Evolutionary conservation across 1,140 invertebrate genomes (phyloP).

Genomic region (Dreissena rostriformis): DNA sequence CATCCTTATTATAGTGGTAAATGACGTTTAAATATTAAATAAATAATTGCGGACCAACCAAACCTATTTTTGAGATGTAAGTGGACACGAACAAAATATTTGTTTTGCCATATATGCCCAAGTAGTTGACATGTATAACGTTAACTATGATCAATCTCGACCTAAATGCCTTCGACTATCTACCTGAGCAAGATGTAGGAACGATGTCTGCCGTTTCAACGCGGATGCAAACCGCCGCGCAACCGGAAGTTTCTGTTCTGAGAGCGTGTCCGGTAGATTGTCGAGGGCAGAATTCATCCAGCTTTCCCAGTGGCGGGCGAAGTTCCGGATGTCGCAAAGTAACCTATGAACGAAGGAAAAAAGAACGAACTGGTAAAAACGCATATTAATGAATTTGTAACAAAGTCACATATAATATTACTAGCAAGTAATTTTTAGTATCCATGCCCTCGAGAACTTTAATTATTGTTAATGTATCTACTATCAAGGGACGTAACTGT

Average conservation of each 20-base stretch:
- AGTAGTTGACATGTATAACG: conserved; percentile 76
- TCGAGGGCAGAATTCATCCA: conserved; percentile 78
- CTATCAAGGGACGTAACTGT: too few species aligned
- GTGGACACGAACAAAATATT: too few species aligned
- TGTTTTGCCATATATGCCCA: conserved; percentile 69
- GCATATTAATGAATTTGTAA: neutral
- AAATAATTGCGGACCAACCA: too few species aligned
- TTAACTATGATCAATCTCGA: conserved; percentile 78
- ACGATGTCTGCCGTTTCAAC: conserved; percentile 78
- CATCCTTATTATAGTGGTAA: too few species aligned
- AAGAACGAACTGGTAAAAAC: neutral
- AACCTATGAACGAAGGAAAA: conserved; percentile 67
- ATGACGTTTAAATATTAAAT: too few species aligned
- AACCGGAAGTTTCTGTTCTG: conserved; percentile 74
- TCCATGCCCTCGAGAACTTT: neutral
- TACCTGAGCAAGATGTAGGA: conserved; percentile 80
- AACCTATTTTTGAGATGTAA: too few species aligned
- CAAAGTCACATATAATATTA: neutral
- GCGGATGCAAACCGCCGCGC: conserved; percentile 74
- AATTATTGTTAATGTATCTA: too few species aligned
- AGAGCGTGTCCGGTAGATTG: conserved; percentile 72
- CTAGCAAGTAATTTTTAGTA: neutral
- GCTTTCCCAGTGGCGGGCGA: conserved; percentile 79
- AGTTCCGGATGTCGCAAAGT: conserved; percentile 77
- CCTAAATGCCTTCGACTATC: conserved; percentile 63